Evolutionary conservation across 2,797 vertebrate genomes (phyloP).

Genomic region (Limnodromus scolopaceus): DNA sequence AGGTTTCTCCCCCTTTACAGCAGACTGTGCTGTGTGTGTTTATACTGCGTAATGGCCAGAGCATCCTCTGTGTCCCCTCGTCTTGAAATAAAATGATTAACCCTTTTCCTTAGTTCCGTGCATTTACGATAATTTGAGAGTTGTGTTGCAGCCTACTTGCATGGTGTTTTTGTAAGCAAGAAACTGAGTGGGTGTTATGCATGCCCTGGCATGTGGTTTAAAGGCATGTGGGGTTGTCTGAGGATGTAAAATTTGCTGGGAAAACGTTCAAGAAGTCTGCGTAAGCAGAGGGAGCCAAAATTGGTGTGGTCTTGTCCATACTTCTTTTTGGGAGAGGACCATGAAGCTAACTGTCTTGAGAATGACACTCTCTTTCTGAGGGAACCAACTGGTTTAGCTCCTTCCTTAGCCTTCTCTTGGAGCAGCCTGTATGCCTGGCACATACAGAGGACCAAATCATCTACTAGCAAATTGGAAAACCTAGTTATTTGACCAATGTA

Average conservation of each 20-base stretch:
- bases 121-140: background rate
- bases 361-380: background rate
- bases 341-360: constrained; percentile 5
- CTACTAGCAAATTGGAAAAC: background rate
- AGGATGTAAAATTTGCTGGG: constrained; percentile 28
- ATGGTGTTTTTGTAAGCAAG: background rate
- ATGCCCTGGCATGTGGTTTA: constrained; percentile 7
- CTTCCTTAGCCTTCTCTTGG: too few relatives aligned
- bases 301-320: constrained; percentile 15
- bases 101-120: background rate
- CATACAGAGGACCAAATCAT: fast-evolving
- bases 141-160: constrained; percentile 7
- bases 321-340: background rate
- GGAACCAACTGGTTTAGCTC: background rate
- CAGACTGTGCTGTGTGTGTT: background rate
- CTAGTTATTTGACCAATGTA: background rate
- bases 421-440: background rate
- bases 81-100: background rate
- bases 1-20: background rate
- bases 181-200: constrained; percentile 51
- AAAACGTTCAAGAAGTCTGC: background rate
- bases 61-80: background rate
- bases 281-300: background rate
- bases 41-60: fast-evolving
- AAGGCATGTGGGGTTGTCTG: constrained; percentile 20